Percentiles rank a stretch among this genome's conserved stretches.
Conservation (phyloP, 2,113 vertebrate species). For the Charina bottae region DNA sequence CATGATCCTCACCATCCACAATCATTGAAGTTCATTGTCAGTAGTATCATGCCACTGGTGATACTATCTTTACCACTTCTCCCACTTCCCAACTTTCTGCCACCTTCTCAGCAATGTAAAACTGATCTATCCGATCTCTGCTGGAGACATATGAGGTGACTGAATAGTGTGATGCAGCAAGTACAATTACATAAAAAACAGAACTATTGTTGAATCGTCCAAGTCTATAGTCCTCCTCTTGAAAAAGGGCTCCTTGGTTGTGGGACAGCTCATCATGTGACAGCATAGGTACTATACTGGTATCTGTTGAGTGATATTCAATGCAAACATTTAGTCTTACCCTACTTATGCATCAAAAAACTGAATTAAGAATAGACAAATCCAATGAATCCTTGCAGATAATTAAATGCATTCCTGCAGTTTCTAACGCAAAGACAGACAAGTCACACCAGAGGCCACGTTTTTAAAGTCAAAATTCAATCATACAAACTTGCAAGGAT, state of each 20-base stretch:
- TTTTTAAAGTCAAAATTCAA: conserved; percentile 46
- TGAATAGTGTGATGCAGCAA: background rate
- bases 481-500: conserved; percentile 69
- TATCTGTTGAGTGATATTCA: background rate
- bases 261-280: background rate
- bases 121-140: background rate
- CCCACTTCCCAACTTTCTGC: background rate
- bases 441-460: conserved; percentile 52
- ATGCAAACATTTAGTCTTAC: conserved; percentile 27
- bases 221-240: background rate
- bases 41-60: background rate
- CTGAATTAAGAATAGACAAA: background rate
- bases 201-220: background rate
- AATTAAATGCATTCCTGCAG: conserved; percentile 59
- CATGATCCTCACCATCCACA: background rate
- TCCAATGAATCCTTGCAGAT: conserved; percentile 25
- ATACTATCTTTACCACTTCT: background rate
- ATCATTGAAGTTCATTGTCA: background rate
- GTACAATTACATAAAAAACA: background rate
- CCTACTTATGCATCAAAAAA: background rate
- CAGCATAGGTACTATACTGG: background rate
- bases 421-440: conserved; percentile 32
- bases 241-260: background rate
- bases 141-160: background rate
- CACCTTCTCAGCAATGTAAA: background rate